Conservation (phyloP, 2,888 invertebrate genomes). For the Diarsia brunnea region DNA sequence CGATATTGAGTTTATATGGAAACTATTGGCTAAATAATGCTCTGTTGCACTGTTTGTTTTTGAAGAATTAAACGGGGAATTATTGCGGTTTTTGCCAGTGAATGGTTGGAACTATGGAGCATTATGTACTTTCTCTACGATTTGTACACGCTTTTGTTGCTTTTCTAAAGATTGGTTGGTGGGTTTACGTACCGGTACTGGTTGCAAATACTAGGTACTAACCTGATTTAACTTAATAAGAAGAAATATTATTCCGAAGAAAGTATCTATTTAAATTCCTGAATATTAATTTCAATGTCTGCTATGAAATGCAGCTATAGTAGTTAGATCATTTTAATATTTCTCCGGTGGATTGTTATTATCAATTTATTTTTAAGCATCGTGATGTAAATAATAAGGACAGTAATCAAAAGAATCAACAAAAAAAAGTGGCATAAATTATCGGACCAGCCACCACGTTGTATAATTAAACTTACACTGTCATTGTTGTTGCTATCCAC, state of each 20-base stretch:
- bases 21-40: conserved; percentile 48
- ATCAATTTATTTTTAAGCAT: no score
- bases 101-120: neutral
- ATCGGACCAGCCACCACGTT: no score
- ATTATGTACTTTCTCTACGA: neutral
- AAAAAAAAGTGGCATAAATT: no score
- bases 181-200: neutral
- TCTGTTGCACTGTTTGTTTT: conserved; percentile 12
- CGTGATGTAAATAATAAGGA: no score
- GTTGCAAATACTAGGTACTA: neutral
- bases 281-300: neutral
- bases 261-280: neutral
- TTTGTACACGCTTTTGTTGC: neutral
- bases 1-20: conserved; percentile 41
- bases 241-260: neutral
- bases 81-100: neutral
- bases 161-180: neutral
- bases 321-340: no score
- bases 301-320: no score
- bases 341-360: no score
- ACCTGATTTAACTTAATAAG: neutral
- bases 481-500: no score
- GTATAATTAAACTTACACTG: no score
- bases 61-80: neutral
- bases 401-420: no score